Evolutionary conservation across 1,140 invertebrate genomes (phyloP), one percentile per base, ranked within the genome.

Genomic region (Ganaspis sp.): DNA sequence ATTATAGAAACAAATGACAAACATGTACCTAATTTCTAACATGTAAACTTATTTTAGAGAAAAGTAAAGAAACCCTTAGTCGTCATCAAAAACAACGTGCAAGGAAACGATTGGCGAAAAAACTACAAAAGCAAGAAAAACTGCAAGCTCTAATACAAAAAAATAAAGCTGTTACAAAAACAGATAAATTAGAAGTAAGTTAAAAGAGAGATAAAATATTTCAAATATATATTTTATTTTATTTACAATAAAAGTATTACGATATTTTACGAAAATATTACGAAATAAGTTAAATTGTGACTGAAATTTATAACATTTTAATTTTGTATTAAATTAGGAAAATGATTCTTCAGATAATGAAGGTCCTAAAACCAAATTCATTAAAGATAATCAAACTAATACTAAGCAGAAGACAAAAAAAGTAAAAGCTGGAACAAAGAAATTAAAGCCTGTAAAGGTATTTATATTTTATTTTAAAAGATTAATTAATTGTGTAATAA

Each of bases 41-140:
- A n/a, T n/a, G n/a, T n/a, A n/a, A n/a, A n/a, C n/a, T n/a, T n/a
- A n/a, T n/a, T n/a, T n/a, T n/a, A 89, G 88, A 91, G 79, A 90
- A 93, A 78, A 90, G 90, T 77, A 86, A 88, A 40, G 89, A 89
- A 81, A 93, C 92, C 75, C 85, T 95, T 19, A 94, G 94, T 83
- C 94, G 94, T 79, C 91, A 93, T 34, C 95, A 96, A 83, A 95
- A 93, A 81, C 93, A 95, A 81, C 91, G 95, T 54, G 92, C 92
- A 11, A 92, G 89, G 5, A 94, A 95, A 80, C 88, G 95, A 74
- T 82, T 88, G 49, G 92, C 94, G 72, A 95, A 95, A 83, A 92
- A 93, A 78, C 88, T 91, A 42, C 74, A 92, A 92, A 86, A 88
- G 89, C 80, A 90, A 91, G 87, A 84, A 72, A 85, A 87, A 64